Base-by-base conservation (phyloP, 2,888 invertebrate species). In the Teleogryllus oceanicus region DNA sequence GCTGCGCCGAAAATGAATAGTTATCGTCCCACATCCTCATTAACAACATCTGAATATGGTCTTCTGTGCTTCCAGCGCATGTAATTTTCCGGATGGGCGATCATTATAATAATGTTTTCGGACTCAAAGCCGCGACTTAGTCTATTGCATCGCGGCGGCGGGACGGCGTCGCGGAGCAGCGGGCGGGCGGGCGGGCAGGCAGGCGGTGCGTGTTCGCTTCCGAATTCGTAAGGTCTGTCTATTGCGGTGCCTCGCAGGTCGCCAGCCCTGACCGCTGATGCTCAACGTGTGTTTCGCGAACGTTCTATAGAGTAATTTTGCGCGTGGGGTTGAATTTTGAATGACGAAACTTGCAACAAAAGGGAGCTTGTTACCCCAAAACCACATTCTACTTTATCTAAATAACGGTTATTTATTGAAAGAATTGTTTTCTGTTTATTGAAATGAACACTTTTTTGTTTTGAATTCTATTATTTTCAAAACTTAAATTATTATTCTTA, bases 11-110 rank as follows among this genome's bases (percentile, higher is more conserved):
- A 62, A 62, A 62, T 62, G 62, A 62, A 62, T 62, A 62, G 62
- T 62, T 62, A 62, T 62, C 62, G 62, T 62, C n/a, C 62, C n/a
- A 62, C 62, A 62, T 62, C 62, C 62, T 62, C 62, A 62, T 62
- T 62, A 62, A 62, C 62, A 13, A 62, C 62, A 62, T 62, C 62
- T 62, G 62, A 62, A 62, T 62, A 62, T 62, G 62, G 62, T 62
- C 62, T 62, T 62, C 62, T 62, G 62, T 62, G 62, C 13, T 13
- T 13, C 4, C 16, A 62, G 62, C 13, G 13, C 62, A n/a, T 62
- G 62, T 62, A 62, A 62, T 62, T 62, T 62, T 62, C 62, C n/a
- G 62, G 62, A 62, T 62, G 62, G 62, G 16, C n/a, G 62, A 62
- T 62, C 62, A 62, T 62, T 62, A 62, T 62, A 62, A 62, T 62